A percentile compares a stretch with the other conserved stretches of the same genome.
Conservation (phyloP, 2,797 vertebrate genomes). For the Lepidocolaptes lacrymiger region DNA sequence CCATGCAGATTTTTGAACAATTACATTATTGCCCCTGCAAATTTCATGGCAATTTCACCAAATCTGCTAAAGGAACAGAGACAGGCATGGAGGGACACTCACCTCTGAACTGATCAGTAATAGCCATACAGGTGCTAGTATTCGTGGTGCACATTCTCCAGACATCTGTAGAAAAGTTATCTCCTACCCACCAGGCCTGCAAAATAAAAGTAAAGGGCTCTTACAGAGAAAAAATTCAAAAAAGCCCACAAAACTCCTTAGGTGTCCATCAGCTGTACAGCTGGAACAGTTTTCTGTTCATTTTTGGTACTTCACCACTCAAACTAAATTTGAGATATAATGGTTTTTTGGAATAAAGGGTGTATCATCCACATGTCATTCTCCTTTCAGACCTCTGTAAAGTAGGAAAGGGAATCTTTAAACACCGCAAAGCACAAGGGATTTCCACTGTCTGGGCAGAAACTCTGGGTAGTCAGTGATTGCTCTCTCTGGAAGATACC, state of each 20-base stretch:
- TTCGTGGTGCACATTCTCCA: constrained; percentile 84
- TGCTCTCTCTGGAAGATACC: not conserved
- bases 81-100: constrained; percentile 1
- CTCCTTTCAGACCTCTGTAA: not conserved
- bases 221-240: not conserved
- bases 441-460: not conserved
- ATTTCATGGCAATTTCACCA: not conserved
- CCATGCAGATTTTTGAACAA: not conserved
- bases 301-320: not conserved
- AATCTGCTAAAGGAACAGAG: not conserved
- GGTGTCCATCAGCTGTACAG: not conserved
- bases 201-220: not conserved
- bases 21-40: not conserved
- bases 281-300: not conserved
- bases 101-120: constrained; percentile 45
- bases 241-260: not conserved
- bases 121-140: constrained; percentile 63
- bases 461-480: not conserved
- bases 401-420: not conserved
- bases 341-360: not conserved
- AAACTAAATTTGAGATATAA: not conserved
- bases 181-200: constrained; percentile 92
- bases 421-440: not conserved
- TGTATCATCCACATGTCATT: not conserved
- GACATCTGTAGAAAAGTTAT: constrained; percentile 81